Evolutionary conservation across 2,888 invertebrate species (phyloP).

Genomic region (Amorpha juglandis): DNA sequence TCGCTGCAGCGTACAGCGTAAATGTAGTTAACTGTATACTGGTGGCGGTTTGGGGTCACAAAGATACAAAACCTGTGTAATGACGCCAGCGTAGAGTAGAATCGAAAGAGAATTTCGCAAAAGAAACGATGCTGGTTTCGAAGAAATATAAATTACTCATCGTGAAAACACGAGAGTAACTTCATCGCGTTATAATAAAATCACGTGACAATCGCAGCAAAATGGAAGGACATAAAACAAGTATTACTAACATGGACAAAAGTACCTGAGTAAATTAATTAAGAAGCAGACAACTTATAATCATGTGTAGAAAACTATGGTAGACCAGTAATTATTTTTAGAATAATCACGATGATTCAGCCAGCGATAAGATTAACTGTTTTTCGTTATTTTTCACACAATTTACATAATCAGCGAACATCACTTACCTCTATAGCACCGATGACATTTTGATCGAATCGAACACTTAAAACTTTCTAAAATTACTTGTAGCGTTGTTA

Average conservation of each 20-base stretch:
- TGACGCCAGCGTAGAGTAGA: background rate
- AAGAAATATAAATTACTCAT: conserved; percentile 9
- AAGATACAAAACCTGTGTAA: conserved; percentile 3
- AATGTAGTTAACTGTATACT: conserved; percentile 13
- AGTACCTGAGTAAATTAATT: background rate
- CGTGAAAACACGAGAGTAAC: background rate
- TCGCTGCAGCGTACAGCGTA: conserved; percentile 1
- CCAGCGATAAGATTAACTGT: conserved; percentile 34
- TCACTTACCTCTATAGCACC: conserved; percentile 49
- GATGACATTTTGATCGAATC: conserved; percentile 46
- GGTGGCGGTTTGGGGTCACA: conserved; percentile 13
- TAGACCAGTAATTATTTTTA: conserved; percentile 1
- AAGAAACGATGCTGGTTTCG: background rate
- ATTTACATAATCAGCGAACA: background rate
- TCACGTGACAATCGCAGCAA: conserved; percentile 7
- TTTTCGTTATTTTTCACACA: background rate
- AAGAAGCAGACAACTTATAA: background rate
- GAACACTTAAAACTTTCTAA: conserved; percentile 71
- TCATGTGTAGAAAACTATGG: background rate
- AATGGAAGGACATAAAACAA: background rate
- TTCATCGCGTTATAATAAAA: conserved; percentile 1
- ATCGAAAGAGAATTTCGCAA: background rate
- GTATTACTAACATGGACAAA: background rate
- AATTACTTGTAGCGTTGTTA: conserved; percentile 52
- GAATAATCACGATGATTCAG: conserved; percentile 32